Conservation (phyloP, 2,888 invertebrate genomes). For the Mylabris sibirica region DNA sequence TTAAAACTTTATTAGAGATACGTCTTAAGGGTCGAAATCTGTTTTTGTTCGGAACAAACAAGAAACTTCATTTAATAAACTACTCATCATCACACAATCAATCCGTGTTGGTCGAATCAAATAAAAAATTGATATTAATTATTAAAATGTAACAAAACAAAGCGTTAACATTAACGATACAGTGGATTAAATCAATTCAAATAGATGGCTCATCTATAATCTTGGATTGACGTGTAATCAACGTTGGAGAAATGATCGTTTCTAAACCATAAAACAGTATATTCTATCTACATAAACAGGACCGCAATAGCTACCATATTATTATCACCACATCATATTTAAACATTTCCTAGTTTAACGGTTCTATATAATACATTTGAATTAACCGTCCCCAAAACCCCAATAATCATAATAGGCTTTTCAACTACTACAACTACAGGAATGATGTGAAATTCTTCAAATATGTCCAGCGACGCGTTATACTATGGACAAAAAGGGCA, state of each 20-base stretch:
- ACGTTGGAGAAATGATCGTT: not conserved
- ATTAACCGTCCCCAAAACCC: not conserved
- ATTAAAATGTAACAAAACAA: not conserved
- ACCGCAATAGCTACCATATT: not conserved
- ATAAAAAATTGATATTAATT: not conserved
- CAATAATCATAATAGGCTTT: not conserved
- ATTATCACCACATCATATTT: not conserved
- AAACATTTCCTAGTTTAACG: constrained; percentile 2
- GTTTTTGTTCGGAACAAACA: not conserved
- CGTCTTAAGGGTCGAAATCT: constrained; percentile 7
- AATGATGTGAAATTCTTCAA: too few relatives aligned
- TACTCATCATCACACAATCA: not conserved
- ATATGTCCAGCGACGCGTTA: too few relatives aligned
- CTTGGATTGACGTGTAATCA: not conserved
- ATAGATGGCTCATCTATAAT: not conserved
- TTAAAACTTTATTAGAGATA: constrained; percentile 39
- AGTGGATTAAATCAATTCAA: not conserved
- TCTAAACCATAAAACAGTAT: not conserved
- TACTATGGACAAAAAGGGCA: too few relatives aligned
- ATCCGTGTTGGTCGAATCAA: not conserved
- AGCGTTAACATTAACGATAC: not conserved
- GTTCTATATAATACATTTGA: not conserved
- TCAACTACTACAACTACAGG: not conserved
- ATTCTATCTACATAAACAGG: not conserved
- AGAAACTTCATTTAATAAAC: not conserved